Conservation (phyloP, 2,797 vertebrate species). For the Molossus molossus region DNA sequence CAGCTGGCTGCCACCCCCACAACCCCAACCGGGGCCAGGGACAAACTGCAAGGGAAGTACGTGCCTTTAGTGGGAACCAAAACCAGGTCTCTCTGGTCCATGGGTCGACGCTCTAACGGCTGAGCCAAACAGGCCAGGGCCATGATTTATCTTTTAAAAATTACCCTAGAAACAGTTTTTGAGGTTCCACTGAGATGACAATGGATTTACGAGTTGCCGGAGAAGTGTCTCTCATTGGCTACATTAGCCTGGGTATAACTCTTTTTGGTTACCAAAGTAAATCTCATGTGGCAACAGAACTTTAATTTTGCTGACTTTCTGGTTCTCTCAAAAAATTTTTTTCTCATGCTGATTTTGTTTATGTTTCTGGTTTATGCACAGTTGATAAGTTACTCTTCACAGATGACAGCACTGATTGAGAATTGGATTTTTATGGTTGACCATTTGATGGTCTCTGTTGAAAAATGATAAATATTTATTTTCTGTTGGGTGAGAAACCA, state of each 20-base stretch:
- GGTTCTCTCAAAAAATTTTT: not conserved
- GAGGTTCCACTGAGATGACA: not conserved
- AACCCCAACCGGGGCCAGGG: too few species aligned
- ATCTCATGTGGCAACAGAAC: not conserved
- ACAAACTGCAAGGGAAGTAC: too few species aligned
- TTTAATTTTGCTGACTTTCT: constrained; percentile 54
- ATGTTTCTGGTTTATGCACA: constrained; percentile 39
- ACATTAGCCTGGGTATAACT: not conserved
- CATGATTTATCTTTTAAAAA: not conserved
- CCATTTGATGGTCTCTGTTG: not conserved
- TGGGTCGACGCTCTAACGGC: too few species aligned
- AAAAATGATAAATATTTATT: not conserved
- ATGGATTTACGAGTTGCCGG: not conserved
- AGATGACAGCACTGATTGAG: not conserved
- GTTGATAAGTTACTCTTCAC: not conserved
- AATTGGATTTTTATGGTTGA: constrained; percentile 47
- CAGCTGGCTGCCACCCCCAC: too few species aligned
- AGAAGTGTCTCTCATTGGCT: not conserved
- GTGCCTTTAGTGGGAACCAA: too few species aligned
- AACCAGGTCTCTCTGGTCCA: too few species aligned
- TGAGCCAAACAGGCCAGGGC: too few species aligned
- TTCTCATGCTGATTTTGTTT: not conserved
- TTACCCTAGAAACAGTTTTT: not conserved
- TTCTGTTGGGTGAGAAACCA: not conserved
- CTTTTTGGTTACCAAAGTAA: not conserved